Percentiles rank a stretch among this genome's conserved stretches.
Conservation (phyloP, 1,140 invertebrate genomes). For the Leptoteleia sp. region DNA sequence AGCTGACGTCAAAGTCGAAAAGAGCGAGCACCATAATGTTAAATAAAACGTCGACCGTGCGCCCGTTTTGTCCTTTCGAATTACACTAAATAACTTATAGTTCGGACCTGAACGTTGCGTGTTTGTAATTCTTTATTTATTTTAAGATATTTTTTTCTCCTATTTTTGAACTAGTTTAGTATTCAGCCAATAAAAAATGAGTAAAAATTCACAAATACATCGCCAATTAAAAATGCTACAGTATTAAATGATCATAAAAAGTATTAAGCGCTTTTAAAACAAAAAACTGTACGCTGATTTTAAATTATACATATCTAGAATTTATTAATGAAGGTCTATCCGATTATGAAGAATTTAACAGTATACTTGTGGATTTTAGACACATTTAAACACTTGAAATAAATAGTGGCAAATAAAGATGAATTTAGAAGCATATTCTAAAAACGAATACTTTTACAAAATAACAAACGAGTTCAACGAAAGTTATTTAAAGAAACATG, state of each 20-base stretch:
- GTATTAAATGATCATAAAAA: too few species aligned
- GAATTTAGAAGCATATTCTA: slow-evolving; percentile 16
- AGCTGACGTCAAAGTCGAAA: slow-evolving; percentile 62
- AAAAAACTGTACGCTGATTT: neutral
- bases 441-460: slow-evolving; percentile 9
- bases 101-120: slow-evolving; percentile 42
- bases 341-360: neutral
- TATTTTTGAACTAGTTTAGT: slow-evolving; percentile 29
- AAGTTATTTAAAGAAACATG: slow-evolving; percentile 34
- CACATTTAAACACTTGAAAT: neutral
- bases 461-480: slow-evolving; percentile 21
- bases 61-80: slow-evolving; percentile 46
- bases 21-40: slow-evolving; percentile 58
- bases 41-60: slow-evolving; percentile 51
- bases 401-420: slow-evolving; percentile 9
- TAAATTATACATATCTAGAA: too few species aligned
- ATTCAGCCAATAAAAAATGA: slow-evolving; percentile 38
- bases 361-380: neutral
- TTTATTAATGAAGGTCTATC: neutral
- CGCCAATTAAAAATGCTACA: neutral
- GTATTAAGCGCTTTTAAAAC: too few species aligned
- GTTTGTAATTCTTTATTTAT: slow-evolving; percentile 28
- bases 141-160: too few species aligned
- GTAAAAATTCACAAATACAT: neutral
- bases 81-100: slow-evolving; percentile 47